Base-by-base conservation (phyloP, 2,888 invertebrate species). In the Vanessa cardui region DNA sequence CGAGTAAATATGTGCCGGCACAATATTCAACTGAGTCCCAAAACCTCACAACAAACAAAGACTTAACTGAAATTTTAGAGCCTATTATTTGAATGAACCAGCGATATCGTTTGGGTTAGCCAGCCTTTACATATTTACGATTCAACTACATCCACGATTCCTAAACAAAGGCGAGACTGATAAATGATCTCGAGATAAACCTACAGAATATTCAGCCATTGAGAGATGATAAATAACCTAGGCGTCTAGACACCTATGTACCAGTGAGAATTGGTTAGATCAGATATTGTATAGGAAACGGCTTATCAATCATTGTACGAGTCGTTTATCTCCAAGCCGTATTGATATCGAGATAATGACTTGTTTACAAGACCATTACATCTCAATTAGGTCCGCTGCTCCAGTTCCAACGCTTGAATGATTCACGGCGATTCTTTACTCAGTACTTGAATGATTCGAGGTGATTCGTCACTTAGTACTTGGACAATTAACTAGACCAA, bases 131-230 rank as follows among this genome's bases (percentile, higher is more conserved):
- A 62, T 54, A 67, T 65, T 60, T 66, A 65, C 58, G 18, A 68
- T 66, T 62, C 56, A 58, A 59, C 18, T 62, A 16, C 18, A 62
- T 61, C 56, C 46, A 50, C 49, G 50, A 45, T 15, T 21, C 44
- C 52, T 26, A 58, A 67, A 72, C 73, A 72, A 74, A 75, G 64
- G 71, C 72, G 68, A 72, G 70, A 71, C 70, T 74, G 74, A 76
- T 74, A 76, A 76, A 76, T 74, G 75, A 70, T 72, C 69, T 65
- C 20, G 49, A n/a, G 65, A 67, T 69, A 69, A 66, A 68, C 71
- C 65, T 68, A 59, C 54, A 66, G 60, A 69, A 66, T 68, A 69
- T 71, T 60, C 71, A 64, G 46, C 56, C 60, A 62, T 69, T 62
- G 60, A 66, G 62, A 47, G 66, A 63, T 68, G 64, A 68, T 71